A percentile compares a stretch with the other conserved stretches of the same genome.
Conservation (phyloP, 2,888 invertebrate species). For the Dione juno region DNA sequence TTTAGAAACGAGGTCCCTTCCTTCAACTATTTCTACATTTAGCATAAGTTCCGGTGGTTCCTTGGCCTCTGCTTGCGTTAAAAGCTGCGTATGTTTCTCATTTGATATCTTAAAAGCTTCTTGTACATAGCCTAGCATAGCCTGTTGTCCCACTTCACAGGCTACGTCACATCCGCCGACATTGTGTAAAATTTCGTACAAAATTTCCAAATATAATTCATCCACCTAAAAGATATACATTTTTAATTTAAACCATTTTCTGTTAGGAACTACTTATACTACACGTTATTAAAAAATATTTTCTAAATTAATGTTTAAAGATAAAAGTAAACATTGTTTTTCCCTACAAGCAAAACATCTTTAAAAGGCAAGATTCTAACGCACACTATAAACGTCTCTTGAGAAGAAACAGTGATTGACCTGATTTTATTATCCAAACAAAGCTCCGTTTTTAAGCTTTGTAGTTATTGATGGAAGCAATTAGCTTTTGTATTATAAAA, state of each 20-base stretch:
- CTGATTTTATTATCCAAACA: conserved; percentile 37
- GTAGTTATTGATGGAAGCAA: conserved; percentile 24
- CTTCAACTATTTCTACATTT: conserved; percentile 93
- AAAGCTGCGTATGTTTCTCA: conserved; percentile 88
- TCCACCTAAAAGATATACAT: conserved; percentile 85
- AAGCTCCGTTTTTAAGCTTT: conserved; percentile 28
- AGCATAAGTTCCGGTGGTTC: conserved; percentile 93
- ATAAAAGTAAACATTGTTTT: not conserved
- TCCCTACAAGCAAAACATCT: not conserved
- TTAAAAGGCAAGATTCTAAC: conserved; percentile 5
- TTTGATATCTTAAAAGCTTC: conserved; percentile 90
- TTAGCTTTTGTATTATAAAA: conserved; percentile 3
- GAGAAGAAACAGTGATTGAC: conserved; percentile 35
- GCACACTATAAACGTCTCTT: conserved; percentile 2
- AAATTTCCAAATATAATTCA: conserved; percentile 92
- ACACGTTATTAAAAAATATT: no score
- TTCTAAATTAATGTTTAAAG: not conserved
- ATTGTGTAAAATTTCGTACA: conserved; percentile 93
- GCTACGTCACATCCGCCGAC: conserved; percentile 91
- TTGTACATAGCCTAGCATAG: conserved; percentile 89
- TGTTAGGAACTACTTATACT: no score
- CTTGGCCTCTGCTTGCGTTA: conserved; percentile 88
- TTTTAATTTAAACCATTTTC: no score
- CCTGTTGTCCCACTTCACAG: conserved; percentile 87
- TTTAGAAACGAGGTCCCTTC: conserved; percentile 92